phyloP scores from a whole-genome alignment of 2,113 vertebrate genomes.

The Pedetes capensis region DNA sequence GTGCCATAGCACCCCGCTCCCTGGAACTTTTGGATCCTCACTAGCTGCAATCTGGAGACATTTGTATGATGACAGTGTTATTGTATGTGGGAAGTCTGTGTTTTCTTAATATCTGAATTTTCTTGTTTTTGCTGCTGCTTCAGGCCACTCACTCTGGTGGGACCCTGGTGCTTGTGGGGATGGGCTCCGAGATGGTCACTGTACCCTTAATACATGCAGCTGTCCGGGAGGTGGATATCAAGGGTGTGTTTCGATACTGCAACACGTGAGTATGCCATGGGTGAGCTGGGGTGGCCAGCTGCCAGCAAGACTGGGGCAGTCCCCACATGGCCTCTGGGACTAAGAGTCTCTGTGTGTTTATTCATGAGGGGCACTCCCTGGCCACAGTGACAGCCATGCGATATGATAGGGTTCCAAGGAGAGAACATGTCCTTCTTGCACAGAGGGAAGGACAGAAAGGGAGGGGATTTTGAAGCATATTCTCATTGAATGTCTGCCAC shows the following conservation, averaged over 20 bases:
- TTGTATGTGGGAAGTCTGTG: neutral
- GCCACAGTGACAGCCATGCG: neutral
- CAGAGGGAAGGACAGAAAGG: neutral
- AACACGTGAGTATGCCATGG: conserved; percentile 90
- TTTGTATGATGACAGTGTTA: neutral
- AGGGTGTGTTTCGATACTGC: conserved; percentile 96
- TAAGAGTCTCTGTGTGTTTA: conserved; percentile 14
- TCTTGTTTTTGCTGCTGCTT: neutral
- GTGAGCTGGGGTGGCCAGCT: neutral
- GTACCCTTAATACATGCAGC: conserved; percentile 90
- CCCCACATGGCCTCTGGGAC: neutral
- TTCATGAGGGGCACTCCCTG: neutral
- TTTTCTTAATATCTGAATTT: neutral
- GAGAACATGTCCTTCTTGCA: neutral
- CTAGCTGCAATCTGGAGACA: neutral
- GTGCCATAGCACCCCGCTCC: too few species aligned
- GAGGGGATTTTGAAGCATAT: neutral
- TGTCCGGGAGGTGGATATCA: conserved; percentile 92
- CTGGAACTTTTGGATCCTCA: neutral
- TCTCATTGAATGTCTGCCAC: neutral
- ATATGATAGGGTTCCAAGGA: conserved; percentile 7
- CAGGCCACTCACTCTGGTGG: conserved; percentile 94
- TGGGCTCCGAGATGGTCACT: conserved; percentile 88
- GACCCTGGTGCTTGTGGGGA: conserved; percentile 92
- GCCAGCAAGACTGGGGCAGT: neutral